These are phyloP conservation scores for Gymnosoma rotundatum DNA, from an alignment of 2,888 invertebrate species.

Conservation along the genomic window DNA sequence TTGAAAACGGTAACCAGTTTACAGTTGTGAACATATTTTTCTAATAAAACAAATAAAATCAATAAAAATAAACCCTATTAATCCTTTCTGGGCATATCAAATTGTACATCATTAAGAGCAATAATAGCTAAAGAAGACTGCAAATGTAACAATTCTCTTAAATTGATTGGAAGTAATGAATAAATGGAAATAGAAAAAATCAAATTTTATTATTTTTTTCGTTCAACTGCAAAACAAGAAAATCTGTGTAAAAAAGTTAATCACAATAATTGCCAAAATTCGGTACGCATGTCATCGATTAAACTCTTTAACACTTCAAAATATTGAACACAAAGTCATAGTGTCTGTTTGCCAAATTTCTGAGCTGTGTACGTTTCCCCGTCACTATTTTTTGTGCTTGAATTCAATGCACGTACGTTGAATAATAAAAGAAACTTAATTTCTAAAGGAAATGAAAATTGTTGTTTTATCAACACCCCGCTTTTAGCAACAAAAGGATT, in stretches of 20 bases:
- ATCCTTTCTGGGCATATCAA: constrained; percentile 44
- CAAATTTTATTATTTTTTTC: not conserved
- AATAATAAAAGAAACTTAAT: constrained; percentile 45
- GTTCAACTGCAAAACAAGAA: constrained; percentile 5
- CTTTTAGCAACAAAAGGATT: constrained; percentile 29
- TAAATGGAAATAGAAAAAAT: constrained; percentile 14
- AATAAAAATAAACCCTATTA: constrained; percentile 44
- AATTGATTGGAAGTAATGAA: constrained; percentile 66
- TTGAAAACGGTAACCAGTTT: too few species aligned
- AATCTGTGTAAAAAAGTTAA: constrained; percentile 30
- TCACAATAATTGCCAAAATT: constrained; percentile 51
- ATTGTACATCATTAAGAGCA: constrained; percentile 39
- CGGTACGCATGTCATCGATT: constrained; percentile 65
- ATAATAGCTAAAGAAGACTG: constrained; percentile 42
- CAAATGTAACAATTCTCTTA: constrained; percentile 63
- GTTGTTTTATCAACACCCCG: constrained; percentile 59
- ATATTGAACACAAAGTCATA: constrained; percentile 25
- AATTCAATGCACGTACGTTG: constrained; percentile 20
- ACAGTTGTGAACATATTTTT: constrained; percentile 29
- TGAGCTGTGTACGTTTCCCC: not conserved
- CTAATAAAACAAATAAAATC: not conserved
- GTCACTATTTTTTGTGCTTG: not conserved
- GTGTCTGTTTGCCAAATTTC: not conserved
- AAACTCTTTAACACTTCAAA: constrained; percentile 59
- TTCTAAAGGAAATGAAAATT: constrained; percentile 55